A percentile compares a stretch with the other conserved stretches of the same genome.
These are phyloP conservation scores for Heterodera schachtii DNA, from an alignment of 1,140 invertebrate species.

Conservation along the genomic window DNA sequence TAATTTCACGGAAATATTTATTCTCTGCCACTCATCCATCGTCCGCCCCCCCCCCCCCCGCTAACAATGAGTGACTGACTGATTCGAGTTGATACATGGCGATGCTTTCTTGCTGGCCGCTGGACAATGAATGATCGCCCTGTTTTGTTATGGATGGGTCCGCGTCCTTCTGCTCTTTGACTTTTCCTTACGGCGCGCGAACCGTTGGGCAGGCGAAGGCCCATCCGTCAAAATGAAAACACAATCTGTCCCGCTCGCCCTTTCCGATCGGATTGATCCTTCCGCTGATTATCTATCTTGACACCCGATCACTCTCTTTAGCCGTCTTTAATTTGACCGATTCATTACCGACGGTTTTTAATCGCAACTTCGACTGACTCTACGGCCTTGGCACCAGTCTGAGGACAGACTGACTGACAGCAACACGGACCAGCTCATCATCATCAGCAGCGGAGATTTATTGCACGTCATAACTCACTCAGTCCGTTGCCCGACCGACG, in stretches of 20 bases:
- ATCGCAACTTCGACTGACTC: neutral
- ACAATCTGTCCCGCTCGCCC: neutral
- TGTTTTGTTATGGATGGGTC: neutral
- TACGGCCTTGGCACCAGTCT: too few species aligned
- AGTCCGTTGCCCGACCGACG: neutral
- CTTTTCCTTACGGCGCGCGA: constrained; percentile 5
- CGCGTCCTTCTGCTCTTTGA: constrained; percentile 5
- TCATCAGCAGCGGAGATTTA: constrained; percentile 7
- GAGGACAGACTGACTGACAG: neutral
- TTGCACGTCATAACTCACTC: constrained; percentile 9
- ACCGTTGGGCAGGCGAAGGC: neutral
- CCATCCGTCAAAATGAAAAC: neutral
- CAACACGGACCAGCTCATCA: neutral
- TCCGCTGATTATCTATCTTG: neutral
- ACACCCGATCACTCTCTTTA: neutral
- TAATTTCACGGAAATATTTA: constrained; percentile 37
- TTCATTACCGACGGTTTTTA: neutral
- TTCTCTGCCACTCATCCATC: constrained; percentile 17
- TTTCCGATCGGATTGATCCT: neutral
- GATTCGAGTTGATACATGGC: constrained; percentile 21
- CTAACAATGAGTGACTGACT: constrained; percentile 11
- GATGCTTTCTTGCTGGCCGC: constrained; percentile 13
- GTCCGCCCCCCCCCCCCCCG: neutral
- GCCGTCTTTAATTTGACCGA: too few species aligned
- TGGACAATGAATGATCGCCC: neutral